phyloP scores from a whole-genome alignment of 2,797 vertebrate species.

The Ficedula albicollis region DNA sequence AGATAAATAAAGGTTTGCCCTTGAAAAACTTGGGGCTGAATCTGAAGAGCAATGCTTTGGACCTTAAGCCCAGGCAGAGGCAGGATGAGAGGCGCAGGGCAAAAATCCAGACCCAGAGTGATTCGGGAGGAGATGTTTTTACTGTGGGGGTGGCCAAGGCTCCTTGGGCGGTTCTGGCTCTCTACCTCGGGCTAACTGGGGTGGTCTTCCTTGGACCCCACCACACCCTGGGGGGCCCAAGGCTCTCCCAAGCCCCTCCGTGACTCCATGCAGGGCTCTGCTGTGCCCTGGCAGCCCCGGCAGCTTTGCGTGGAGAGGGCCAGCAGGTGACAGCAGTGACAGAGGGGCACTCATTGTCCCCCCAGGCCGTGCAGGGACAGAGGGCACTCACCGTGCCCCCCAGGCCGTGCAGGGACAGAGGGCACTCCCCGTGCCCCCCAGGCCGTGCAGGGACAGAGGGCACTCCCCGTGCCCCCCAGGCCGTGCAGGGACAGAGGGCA shows the following conservation, averaged over 20 bases:
- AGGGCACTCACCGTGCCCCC: background rate
- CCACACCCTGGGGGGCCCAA: background rate
- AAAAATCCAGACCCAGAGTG: background rate
- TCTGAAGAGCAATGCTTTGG: background rate
- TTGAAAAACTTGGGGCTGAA: background rate
- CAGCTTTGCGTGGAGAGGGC: rapidly evolving
- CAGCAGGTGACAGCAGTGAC: background rate
- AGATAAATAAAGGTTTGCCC: background rate
- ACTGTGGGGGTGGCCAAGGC: background rate
- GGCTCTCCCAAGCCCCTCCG: background rate
- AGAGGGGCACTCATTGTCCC: too few species aligned
- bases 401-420: background rate
- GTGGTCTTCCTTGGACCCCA: background rate
- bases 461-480: background rate
- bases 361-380: too few species aligned
- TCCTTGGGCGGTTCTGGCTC: too few species aligned
- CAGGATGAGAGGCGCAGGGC: background rate
- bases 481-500: background rate
- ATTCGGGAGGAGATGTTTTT: background rate
- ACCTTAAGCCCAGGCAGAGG: background rate
- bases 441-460: background rate
- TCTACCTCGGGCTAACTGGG: background rate
- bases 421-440: background rate
- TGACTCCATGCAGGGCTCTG: background rate
- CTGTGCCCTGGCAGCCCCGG: background rate